Conservation (phyloP, 1,140 invertebrate species). For the Antheraea mylitta region DNA sequence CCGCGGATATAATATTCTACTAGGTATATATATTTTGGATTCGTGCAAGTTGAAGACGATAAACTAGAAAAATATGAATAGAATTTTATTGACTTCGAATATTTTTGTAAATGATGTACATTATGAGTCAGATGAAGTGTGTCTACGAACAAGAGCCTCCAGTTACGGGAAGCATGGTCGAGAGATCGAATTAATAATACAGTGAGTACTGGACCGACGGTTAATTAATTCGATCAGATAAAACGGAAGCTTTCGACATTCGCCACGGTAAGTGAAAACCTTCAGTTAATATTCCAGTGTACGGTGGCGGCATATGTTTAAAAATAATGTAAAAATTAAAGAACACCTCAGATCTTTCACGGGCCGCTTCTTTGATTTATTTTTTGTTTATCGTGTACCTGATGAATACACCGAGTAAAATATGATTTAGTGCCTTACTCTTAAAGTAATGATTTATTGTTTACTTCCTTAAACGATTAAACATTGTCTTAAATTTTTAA, state of each 20-base stretch:
- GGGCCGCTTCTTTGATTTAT: background rate
- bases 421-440: background rate
- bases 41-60: too few relatives aligned
- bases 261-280: constrained; percentile 26
- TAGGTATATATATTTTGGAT: too few relatives aligned
- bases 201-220: constrained; percentile 31
- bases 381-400: background rate
- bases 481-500: background rate
- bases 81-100: too few relatives aligned
- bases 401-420: background rate
- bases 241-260: constrained; percentile 51
- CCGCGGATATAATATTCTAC: too few relatives aligned
- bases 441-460: background rate
- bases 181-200: constrained; percentile 35
- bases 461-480: constrained; percentile 1
- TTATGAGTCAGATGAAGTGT: background rate
- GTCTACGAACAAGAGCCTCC: background rate
- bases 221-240: constrained; percentile 61
- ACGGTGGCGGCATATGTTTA: background rate
- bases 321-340: background rate
- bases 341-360: background rate
- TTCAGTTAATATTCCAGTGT: constrained; percentile 13
- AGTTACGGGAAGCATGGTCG: constrained; percentile 18
- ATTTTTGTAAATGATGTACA: background rate
- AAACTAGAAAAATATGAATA: too few relatives aligned